These are phyloP conservation scores for Globodera rostochiensis DNA, from an alignment of 1,140 invertebrate genomes.

Conservation along the genomic window DNA sequence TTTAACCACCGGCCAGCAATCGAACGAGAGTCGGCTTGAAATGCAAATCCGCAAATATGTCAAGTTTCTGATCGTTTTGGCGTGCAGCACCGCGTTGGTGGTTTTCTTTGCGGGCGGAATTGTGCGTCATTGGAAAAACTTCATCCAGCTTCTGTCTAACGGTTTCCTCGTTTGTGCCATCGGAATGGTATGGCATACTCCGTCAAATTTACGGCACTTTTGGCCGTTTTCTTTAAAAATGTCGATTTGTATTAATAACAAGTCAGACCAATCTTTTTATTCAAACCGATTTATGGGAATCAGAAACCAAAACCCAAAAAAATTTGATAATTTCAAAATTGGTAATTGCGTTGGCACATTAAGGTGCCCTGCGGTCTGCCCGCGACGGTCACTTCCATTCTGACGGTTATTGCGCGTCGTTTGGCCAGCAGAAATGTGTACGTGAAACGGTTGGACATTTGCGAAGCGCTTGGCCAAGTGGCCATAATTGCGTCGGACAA, in stretches of 20 bases:
- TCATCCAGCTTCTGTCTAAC: conserved; percentile 34
- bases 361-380: conserved; percentile 88
- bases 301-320: not conserved
- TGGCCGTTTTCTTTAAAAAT: not conserved
- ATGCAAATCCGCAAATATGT: conserved; percentile 53
- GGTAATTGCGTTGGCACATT: conserved; percentile 8
- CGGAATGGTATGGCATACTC: conserved; percentile 31
- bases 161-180: conserved; percentile 46
- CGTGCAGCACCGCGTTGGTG: conserved; percentile 44
- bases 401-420: conserved; percentile 93
- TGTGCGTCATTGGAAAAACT: conserved; percentile 37
- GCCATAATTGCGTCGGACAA: conserved; percentile 92
- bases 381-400: conserved; percentile 95
- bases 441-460: conserved; percentile 91
- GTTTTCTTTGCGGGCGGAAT: conserved; percentile 53
- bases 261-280: too few relatives aligned
- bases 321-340: conserved; percentile 13
- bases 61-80: conserved; percentile 52
- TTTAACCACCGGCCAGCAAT: conserved; percentile 52
- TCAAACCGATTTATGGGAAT: too few relatives aligned
- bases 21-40: conserved; percentile 40
- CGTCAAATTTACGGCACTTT: not conserved
- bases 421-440: conserved; percentile 97
- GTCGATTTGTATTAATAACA: not conserved
- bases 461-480: conserved; percentile 48